Percentiles rank a stretch among this genome's conserved stretches.
Evolutionary conservation across 2,797 vertebrate genomes (phyloP).

Genomic region (Rousettus madagascariensis): DNA sequence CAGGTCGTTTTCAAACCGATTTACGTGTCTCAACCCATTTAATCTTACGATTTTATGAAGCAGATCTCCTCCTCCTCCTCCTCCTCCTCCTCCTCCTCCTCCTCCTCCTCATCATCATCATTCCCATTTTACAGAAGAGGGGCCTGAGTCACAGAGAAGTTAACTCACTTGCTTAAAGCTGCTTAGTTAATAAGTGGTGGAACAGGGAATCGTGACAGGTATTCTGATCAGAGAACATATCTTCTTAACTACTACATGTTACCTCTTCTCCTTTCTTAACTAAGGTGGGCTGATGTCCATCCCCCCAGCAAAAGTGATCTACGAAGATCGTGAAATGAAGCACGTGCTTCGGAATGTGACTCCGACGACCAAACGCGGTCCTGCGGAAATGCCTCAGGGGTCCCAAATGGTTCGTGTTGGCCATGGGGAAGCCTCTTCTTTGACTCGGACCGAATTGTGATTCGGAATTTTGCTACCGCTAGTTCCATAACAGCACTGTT

Average conservation of each 20-base stretch:
- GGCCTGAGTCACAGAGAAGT: background rate
- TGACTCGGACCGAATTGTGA: background rate
- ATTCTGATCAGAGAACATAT: background rate
- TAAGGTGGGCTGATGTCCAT: background rate
- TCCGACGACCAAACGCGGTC: background rate
- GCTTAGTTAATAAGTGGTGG: background rate
- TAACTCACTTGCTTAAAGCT: background rate
- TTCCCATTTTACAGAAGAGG: background rate
- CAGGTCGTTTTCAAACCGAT: background rate
- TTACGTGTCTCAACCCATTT: background rate
- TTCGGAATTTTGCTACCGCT: background rate
- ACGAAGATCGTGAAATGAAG: background rate
- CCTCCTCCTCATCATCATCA: background rate
- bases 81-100: no score
- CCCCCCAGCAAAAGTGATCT: background rate
- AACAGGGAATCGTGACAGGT: background rate
- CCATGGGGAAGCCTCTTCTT: background rate
- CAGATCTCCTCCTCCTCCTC: background rate
- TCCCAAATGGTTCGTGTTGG: background rate
- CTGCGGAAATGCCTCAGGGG: background rate
- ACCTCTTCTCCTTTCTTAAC: background rate
- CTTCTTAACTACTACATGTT: background rate
- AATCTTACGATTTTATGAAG: background rate
- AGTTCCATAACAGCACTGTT: background rate
- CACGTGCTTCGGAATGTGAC: background rate